Conservation (phyloP, 2,797 vertebrate genomes). For the Acipenser transmontanus region DNA sequence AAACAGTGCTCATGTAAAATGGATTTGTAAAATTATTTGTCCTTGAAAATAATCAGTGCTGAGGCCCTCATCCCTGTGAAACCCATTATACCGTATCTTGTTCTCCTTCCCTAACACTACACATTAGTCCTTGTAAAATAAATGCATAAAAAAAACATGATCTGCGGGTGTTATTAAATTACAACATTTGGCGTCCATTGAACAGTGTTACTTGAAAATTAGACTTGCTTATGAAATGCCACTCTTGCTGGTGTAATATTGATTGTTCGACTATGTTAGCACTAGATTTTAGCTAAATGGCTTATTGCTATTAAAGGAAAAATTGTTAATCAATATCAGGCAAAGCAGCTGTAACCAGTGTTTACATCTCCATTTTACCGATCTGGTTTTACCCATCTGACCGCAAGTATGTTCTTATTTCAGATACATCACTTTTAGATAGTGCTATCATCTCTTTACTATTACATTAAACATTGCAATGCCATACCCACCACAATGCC, state of each 20-base stretch:
- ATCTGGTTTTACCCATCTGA: not conserved
- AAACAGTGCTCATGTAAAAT: not conserved
- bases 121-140: too few species aligned
- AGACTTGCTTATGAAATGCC: conserved; percentile 1
- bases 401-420: not conserved
- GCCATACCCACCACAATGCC: too few species aligned
- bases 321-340: conserved; percentile 5
- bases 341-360: not conserved
- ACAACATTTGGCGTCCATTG: too few species aligned
- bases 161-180: too few species aligned
- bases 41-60: not conserved
- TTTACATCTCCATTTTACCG: not conserved
- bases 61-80: not conserved
- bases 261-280: not conserved
- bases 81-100: not conserved
- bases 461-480: too few species aligned
- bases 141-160: too few species aligned
- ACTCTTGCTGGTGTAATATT: not conserved
- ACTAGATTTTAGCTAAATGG: not conserved
- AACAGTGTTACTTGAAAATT: not conserved
- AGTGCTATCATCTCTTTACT: too few species aligned
- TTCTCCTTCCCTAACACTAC: not conserved
- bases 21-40: not conserved
- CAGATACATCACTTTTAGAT: too few species aligned
- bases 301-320: not conserved